Evolutionary conservation across 2,113 vertebrate species (phyloP).

Genomic region (Lasiurus cinereus): DNA sequence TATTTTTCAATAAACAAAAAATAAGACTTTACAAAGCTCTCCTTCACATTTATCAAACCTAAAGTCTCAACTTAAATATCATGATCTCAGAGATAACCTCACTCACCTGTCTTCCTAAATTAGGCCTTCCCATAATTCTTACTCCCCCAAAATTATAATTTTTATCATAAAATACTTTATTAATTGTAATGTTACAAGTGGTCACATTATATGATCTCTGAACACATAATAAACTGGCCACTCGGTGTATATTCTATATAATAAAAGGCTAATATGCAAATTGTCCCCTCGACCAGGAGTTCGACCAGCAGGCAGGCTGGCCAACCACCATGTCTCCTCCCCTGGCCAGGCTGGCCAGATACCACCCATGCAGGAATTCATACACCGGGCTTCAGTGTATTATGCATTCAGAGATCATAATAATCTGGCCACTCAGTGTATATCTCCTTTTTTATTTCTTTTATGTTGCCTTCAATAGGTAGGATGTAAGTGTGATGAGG

Average conservation of each 20-base stretch:
- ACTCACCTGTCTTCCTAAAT: neutral
- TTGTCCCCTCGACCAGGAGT: too few species aligned
- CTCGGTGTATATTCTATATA: too few species aligned
- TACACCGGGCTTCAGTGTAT: too few species aligned
- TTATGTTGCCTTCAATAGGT: neutral
- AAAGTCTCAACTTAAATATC: neutral
- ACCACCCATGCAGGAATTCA: too few species aligned
- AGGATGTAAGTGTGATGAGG: neutral
- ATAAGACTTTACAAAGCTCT: neutral
- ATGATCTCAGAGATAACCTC: neutral
- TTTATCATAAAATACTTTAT: constrained; percentile 22
- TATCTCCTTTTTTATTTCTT: constrained; percentile 25
- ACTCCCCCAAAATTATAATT: neutral
- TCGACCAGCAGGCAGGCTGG: too few species aligned
- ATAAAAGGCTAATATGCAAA: too few species aligned
- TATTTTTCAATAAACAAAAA: neutral
- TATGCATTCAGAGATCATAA: too few species aligned
- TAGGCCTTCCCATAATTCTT: neutral
- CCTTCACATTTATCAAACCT: neutral
- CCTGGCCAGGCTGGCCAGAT: too few species aligned
- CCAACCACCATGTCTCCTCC: too few species aligned
- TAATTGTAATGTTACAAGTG: neutral
- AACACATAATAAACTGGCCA: too few species aligned
- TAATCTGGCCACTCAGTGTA: too few species aligned
- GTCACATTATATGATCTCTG: too few species aligned